Conservation (phyloP, 2,113 vertebrate genomes). For the Otus sunia region DNA sequence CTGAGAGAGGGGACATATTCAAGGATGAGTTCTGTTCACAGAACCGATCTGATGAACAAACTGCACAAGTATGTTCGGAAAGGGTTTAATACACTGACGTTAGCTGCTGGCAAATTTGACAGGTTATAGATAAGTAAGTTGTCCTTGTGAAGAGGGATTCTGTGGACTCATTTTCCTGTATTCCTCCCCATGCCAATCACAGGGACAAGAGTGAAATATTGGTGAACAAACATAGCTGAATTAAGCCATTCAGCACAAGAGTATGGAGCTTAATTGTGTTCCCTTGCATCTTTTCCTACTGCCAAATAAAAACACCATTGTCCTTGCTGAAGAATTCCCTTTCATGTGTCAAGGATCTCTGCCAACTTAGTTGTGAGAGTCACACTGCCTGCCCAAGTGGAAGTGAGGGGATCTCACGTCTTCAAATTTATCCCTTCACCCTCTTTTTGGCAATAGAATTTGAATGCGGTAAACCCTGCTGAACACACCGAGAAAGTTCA, state of each 20-base stretch:
- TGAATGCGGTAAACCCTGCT: conserved; percentile 42
- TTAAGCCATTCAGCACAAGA: conserved; percentile 75
- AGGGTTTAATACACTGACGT: conserved; percentile 48
- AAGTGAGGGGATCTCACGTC: conserved; percentile 48
- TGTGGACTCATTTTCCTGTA: conserved; percentile 55
- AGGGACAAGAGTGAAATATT: conserved; percentile 55
- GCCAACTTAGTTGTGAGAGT: conserved; percentile 79
- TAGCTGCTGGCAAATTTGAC: conserved; percentile 67
- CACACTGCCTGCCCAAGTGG: conserved; percentile 52
- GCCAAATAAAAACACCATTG: conserved; percentile 76
- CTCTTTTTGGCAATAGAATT: conserved; percentile 25
- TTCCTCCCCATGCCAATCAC: conserved; percentile 66
- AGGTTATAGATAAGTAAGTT: conserved; percentile 70
- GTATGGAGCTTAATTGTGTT: conserved; percentile 70
- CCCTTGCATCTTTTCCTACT: conserved; percentile 67
- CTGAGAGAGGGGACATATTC: background rate
- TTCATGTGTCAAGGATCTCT: conserved; percentile 70
- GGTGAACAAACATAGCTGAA: conserved; percentile 62
- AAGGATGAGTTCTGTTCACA: conserved; percentile 1
- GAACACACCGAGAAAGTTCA: conserved; percentile 43
- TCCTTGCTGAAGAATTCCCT: conserved; percentile 75
- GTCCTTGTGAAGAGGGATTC: conserved; percentile 43
- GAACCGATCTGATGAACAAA: background rate
- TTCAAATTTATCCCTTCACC: conserved; percentile 37
- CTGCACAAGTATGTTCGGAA: background rate